These are phyloP conservation scores for Andinoacara biseriatus DNA, from an alignment of 2,113 vertebrate genomes.

Conservation along the genomic window DNA sequence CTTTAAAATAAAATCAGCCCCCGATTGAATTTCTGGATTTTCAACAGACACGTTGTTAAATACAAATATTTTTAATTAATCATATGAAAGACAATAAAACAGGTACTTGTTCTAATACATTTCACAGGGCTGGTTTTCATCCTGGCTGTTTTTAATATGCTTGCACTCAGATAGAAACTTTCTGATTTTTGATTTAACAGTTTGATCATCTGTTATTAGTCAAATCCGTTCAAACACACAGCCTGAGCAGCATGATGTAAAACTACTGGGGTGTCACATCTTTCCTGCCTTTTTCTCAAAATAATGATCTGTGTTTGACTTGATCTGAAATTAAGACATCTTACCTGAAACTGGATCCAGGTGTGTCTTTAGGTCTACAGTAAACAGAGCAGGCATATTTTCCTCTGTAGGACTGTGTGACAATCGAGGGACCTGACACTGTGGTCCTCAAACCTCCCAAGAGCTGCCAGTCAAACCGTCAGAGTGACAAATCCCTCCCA, in stretches of 20 bases:
- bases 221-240: background rate
- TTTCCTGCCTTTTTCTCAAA: no score
- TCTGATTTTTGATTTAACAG: background rate
- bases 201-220: background rate
- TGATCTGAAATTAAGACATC: no score
- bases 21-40: rapidly evolving
- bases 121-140: no score
- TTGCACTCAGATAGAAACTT: background rate
- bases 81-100: background rate
- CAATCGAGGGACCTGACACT: conserved; percentile 82
- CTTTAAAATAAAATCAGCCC: background rate
- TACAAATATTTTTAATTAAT: background rate
- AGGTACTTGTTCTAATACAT: background rate
- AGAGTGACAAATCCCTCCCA: conserved; percentile 84
- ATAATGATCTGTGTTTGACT: no score
- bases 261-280: no score
- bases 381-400: background rate
- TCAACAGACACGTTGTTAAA: background rate
- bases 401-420: conserved; percentile 84
- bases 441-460: conserved; percentile 86
- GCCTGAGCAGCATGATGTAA: background rate
- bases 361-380: background rate
- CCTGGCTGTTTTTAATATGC: background rate
- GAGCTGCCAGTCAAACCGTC: conserved; percentile 69
- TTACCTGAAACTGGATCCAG: background rate